Evolutionary conservation across 2,888 invertebrate species (phyloP).

Genomic region (Chymomyza amoena): DNA sequence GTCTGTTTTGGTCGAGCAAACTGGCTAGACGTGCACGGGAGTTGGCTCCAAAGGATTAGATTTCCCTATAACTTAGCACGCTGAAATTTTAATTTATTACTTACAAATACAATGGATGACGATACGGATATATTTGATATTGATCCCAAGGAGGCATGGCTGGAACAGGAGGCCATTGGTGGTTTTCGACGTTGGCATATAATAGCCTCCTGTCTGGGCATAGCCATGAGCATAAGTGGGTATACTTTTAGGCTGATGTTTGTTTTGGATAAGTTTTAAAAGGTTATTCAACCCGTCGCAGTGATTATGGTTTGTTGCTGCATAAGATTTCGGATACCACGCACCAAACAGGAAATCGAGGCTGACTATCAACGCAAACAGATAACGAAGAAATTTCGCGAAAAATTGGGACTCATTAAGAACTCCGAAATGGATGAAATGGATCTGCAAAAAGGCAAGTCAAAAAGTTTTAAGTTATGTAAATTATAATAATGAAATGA

Average conservation of each 20-base stretch:
- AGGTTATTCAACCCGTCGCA: slow-evolving; percentile 67
- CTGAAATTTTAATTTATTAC: slow-evolving; percentile 3
- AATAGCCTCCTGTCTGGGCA: slow-evolving; percentile 85
- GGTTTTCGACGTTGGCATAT: slow-evolving; percentile 91
- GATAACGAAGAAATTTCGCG: slow-evolving; percentile 89
- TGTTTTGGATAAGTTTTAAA: background rate
- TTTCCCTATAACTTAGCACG: background rate
- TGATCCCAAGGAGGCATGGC: slow-evolving; percentile 83
- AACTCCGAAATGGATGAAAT: slow-evolving; percentile 89
- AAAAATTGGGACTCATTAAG: slow-evolving; percentile 88
- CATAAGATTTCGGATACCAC: slow-evolving; percentile 92
- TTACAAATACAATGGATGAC: slow-evolving; percentile 49
- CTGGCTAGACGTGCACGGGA: slow-evolving; percentile 41
- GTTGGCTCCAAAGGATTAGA: background rate
- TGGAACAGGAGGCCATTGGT: slow-evolving; percentile 84
- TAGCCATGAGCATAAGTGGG: slow-evolving; percentile 83
- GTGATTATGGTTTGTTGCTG: slow-evolving; percentile 94
- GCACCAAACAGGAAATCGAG: slow-evolving; percentile 97
- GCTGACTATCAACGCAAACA: slow-evolving; percentile 92
- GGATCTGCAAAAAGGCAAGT: slow-evolving; percentile 78
- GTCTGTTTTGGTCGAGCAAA: slow-evolving; percentile 51
- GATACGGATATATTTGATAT: slow-evolving; percentile 63
- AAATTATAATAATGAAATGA: background rate
- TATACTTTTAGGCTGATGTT: slow-evolving; percentile 1
- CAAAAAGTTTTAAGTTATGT: background rate